Conservation (phyloP, 2,888 invertebrate species). For the Leptinotarsa peninsularis region DNA sequence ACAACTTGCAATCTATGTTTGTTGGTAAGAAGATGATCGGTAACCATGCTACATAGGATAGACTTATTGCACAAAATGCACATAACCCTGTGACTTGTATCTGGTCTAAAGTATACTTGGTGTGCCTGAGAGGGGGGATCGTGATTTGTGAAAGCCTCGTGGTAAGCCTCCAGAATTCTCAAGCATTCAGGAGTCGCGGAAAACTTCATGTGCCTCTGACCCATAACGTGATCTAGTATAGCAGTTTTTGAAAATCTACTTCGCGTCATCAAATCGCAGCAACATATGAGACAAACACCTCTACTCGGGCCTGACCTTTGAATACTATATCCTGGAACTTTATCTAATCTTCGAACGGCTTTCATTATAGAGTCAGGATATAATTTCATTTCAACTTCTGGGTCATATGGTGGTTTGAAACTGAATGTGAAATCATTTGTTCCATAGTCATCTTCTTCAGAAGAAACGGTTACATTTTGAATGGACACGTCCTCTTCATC, state of each 20-base stretch:
- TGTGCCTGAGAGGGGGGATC: constrained; percentile 55
- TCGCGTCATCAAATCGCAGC: constrained; percentile 48
- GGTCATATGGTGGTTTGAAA: constrained; percentile 49
- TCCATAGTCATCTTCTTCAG: constrained; percentile 34
- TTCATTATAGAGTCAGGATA: constrained; percentile 52
- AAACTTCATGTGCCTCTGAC: constrained; percentile 51
- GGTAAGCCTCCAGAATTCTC: constrained; percentile 50
- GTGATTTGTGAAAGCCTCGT: constrained; percentile 53
- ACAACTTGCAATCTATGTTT: constrained; percentile 49
- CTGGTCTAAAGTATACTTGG: constrained; percentile 56
- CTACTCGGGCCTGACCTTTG: constrained; percentile 46
- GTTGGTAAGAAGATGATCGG: constrained; percentile 47
- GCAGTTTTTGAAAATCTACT: constrained; percentile 42
- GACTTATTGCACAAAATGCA: constrained; percentile 50
- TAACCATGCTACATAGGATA: constrained; percentile 35
- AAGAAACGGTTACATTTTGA: constrained; percentile 20
- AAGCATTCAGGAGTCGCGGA: constrained; percentile 32
- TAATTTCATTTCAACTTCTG: constrained; percentile 44
- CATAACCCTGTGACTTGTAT: constrained; percentile 28
- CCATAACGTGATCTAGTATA: constrained; percentile 52
- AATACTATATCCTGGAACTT: constrained; percentile 48
- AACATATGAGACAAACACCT: constrained; percentile 55
- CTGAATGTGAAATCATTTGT: constrained; percentile 53
- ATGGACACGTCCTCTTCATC: constrained; percentile 14
- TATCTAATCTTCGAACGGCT: constrained; percentile 48